Conservation (phyloP, 2,797 vertebrate genomes). For the Menidia menidia region DNA sequence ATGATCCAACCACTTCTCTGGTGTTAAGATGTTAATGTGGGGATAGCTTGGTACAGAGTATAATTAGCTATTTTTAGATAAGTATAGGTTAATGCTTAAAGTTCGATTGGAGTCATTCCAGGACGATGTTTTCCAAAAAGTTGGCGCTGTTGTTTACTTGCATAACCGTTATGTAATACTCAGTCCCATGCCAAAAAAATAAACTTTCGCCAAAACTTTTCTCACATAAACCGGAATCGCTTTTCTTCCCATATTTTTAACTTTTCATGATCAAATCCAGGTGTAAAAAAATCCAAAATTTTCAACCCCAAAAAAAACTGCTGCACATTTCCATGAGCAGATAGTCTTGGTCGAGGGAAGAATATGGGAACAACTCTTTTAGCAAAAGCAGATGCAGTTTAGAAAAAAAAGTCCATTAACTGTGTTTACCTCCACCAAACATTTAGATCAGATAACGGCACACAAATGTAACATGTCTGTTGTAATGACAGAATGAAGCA, state of each 20-base stretch:
- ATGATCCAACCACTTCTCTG: constrained; percentile 20
- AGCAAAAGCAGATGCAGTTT: constrained; percentile 41
- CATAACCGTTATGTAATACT: constrained; percentile 10
- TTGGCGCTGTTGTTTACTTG: constrained; percentile 2
- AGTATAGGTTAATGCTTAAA: constrained; percentile 9
- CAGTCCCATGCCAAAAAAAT: background rate
- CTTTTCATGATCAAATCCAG: background rate
- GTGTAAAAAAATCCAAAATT: background rate
- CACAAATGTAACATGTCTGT: constrained; percentile 13
- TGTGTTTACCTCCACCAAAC: constrained; percentile 33
- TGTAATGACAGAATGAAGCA: constrained; percentile 35
- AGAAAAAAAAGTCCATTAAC: constrained; percentile 6
- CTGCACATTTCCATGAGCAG: constrained; percentile 13
- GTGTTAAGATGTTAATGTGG: constrained; percentile 22
- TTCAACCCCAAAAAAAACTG: background rate
- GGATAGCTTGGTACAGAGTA: constrained; percentile 10
- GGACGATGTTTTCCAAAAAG: constrained; percentile 15
- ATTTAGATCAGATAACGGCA: constrained; percentile 31
- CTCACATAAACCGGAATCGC: background rate
- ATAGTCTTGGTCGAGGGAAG: constrained; percentile 12
- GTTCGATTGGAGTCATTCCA: constrained; percentile 15
- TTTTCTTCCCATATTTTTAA: background rate
- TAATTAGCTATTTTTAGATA: constrained; percentile 25
- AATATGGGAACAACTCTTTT: constrained; percentile 6
- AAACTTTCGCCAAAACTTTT: background rate